Conservation (phyloP, 2,888 invertebrate genomes). For the Drosophila prostipennis region DNA sequence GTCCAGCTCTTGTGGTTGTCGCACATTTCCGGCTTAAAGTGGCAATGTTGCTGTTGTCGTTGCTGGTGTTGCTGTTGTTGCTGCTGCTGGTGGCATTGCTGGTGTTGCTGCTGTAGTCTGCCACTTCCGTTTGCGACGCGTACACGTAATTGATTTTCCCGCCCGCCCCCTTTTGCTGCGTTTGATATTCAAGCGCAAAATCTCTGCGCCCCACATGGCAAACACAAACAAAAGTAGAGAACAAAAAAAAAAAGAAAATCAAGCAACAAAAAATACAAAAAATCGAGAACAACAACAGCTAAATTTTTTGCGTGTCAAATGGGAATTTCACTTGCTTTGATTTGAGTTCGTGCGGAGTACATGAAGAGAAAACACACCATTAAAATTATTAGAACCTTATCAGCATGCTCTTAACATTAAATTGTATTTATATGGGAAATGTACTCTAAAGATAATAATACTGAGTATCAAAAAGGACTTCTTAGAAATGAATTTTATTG, state of each 20-base stretch:
- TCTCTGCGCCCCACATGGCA: slow-evolving; percentile 21
- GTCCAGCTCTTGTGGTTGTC: slow-evolving; percentile 54
- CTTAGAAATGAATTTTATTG: too few relatives aligned
- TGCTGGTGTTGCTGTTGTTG: slow-evolving; percentile 10
- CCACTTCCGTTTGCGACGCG: slow-evolving; percentile 58
- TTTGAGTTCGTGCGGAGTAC: slow-evolving; percentile 13
- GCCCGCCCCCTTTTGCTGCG: slow-evolving; percentile 19
- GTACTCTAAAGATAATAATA: not conserved
- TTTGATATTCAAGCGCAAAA: slow-evolving; percentile 43
- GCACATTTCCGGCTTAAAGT: slow-evolving; percentile 62
- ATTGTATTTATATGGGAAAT: not conserved
- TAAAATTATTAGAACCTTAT: not conserved
- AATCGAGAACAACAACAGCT: slow-evolving; percentile 11
- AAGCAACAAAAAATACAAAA: not conserved
- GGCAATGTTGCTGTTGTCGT: slow-evolving; percentile 30
- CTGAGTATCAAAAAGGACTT: too few relatives aligned
- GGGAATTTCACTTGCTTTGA: slow-evolving; percentile 56
- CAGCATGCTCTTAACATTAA: not conserved
- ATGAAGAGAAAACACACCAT: slow-evolving; percentile 1
- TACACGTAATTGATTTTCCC: slow-evolving; percentile 59
- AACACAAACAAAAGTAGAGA: slow-evolving; percentile 27
- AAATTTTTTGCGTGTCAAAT: slow-evolving; percentile 47
- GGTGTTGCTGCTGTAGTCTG: slow-evolving; percentile 32
- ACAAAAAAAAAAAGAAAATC: not conserved
- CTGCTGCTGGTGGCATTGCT: slow-evolving; percentile 9